A percentile compares a stretch with the other conserved stretches of the same genome.
phyloP scores from a whole-genome alignment of 2,113 vertebrate genomes.

The Scomber japonicus region DNA sequence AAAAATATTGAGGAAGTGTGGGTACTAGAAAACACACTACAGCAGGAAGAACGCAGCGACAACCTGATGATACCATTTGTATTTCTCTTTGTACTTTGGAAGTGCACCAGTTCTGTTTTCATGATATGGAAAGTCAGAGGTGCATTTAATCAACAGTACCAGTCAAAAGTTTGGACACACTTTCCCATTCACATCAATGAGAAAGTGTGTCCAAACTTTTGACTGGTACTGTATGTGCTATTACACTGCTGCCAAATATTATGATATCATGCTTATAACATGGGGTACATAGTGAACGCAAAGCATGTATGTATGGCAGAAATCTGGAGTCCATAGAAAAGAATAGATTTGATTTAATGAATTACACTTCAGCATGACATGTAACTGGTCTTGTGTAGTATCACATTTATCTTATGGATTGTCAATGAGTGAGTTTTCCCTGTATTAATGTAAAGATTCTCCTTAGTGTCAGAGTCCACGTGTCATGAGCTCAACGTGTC shows the following conservation, averaged over 20 bases:
- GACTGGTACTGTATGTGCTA: neutral
- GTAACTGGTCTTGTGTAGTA: neutral
- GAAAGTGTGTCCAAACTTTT: no score
- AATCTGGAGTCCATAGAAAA: neutral
- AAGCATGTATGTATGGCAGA: neutral
- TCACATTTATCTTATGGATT: slow-evolving; percentile 2
- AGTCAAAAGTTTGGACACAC: no score
- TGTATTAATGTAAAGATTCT: neutral
- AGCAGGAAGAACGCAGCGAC: slow-evolving; percentile 53
- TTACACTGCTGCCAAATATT: neutral
- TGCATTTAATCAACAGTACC: neutral
- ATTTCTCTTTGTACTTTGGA: slow-evolving; percentile 19
- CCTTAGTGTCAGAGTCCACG: slow-evolving; percentile 6
- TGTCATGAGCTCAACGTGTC: neutral
- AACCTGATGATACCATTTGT: slow-evolving; percentile 11
- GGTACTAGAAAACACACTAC: slow-evolving; percentile 48
- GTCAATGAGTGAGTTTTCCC: neutral
- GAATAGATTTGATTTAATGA: neutral
- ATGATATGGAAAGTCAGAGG: neutral
- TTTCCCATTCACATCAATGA: no score
- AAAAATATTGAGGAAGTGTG: slow-evolving; percentile 55
- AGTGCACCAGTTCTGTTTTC: neutral
- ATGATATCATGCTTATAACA: neutral
- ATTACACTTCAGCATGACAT: neutral
- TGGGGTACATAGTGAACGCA: neutral